Conservation (phyloP, 2,797 vertebrate species). For the Hydrocynus forskahlii region DNA sequence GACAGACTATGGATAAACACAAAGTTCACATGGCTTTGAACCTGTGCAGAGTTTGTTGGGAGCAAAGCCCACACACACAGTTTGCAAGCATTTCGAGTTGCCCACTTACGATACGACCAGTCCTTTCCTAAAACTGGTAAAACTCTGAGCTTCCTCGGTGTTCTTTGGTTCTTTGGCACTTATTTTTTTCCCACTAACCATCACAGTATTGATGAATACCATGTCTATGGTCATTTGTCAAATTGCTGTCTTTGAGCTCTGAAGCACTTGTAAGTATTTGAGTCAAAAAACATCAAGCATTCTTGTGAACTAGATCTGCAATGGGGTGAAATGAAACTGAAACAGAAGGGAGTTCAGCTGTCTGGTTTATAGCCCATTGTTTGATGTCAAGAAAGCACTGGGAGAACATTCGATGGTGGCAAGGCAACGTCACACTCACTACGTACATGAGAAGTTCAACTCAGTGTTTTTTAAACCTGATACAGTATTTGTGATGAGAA, state of each 20-base stretch:
- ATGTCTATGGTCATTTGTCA: background rate
- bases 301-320: background rate
- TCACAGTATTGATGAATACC: conserved; percentile 45
- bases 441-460: background rate
- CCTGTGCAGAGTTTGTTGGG: conserved; percentile 28
- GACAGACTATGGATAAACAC: conserved; percentile 16
- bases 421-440: background rate
- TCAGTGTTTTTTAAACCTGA: too few relatives aligned
- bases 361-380: background rate
- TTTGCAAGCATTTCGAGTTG: background rate
- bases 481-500: too few relatives aligned
- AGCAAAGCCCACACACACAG: conserved; percentile 13
- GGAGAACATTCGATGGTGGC: background rate
- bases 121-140: conserved; percentile 35
- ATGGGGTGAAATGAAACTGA: background rate
- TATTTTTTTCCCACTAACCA: conserved; percentile 57
- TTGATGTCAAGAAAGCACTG: background rate
- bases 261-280: conserved; percentile 30
- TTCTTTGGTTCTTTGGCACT: conserved; percentile 49
- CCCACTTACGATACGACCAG: conserved; percentile 8
- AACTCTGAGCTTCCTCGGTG: conserved; percentile 54
- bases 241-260: conserved; percentile 44
- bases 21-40: conserved; percentile 25
- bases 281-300: background rate
- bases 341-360: background rate